Conservation (phyloP, 1,140 invertebrate species). For the Formica selysi region DNA sequence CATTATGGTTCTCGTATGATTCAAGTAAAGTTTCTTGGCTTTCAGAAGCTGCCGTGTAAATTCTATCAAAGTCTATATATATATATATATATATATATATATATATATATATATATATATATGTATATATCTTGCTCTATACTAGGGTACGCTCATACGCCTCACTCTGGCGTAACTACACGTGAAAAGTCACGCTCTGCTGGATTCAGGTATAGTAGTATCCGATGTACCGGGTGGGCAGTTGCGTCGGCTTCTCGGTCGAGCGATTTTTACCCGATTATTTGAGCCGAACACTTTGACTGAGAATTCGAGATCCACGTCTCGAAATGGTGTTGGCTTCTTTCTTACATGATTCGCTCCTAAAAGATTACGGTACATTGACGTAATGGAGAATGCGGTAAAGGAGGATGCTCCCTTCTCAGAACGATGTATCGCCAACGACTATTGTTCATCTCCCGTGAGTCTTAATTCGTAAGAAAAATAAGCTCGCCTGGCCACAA, state of each 20-base stretch:
- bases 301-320: neutral
- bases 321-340: neutral
- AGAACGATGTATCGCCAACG: slow-evolving; percentile 7
- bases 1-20: slow-evolving; percentile 60
- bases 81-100: neutral
- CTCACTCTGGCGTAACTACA: slow-evolving; percentile 75
- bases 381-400: neutral
- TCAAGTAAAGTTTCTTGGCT: slow-evolving; percentile 64
- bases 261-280: slow-evolving; percentile 24
- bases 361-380: slow-evolving; percentile 8
- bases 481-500: slow-evolving; percentile 19
- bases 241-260: neutral
- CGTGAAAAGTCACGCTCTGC: slow-evolving; percentile 84
- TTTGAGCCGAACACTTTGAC: slow-evolving; percentile 5
- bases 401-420: neutral
- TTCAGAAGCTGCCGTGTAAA: slow-evolving; percentile 76
- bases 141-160: slow-evolving; percentile 65
- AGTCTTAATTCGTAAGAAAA: slow-evolving; percentile 19
- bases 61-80: slow-evolving; percentile 77
- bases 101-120: too few species aligned
- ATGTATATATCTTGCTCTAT: slow-evolving; percentile 66
- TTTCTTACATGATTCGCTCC: neutral
- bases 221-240: slow-evolving; percentile 80
- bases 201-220: slow-evolving; percentile 79
- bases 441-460: slow-evolving; percentile 33